Percentiles rank a stretch among this genome's conserved stretches.
These are phyloP conservation scores for Apodemia hepburni DNA, from an alignment of 2,888 invertebrate genomes.

Conservation along the genomic window DNA sequence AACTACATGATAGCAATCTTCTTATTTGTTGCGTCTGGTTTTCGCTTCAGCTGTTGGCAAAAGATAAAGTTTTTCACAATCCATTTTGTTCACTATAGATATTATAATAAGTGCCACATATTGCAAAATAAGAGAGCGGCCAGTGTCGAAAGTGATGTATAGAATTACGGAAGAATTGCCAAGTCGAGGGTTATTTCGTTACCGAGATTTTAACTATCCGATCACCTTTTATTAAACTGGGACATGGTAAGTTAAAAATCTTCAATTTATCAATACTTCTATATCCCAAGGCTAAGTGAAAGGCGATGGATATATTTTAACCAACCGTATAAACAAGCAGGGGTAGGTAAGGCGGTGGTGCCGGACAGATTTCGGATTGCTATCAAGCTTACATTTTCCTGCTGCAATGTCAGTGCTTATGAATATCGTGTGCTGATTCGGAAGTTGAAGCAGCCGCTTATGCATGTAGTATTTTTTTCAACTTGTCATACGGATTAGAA, in stretches of 20 bases:
- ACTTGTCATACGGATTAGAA: too few species aligned
- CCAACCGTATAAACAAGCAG: too few species aligned
- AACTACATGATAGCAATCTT: background rate
- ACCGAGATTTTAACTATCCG: conserved; percentile 12
- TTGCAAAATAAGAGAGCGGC: conserved; percentile 4
- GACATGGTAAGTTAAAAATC: background rate
- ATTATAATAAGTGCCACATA: background rate
- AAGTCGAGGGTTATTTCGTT: conserved; percentile 12
- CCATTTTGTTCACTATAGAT: background rate
- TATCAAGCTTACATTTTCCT: too few species aligned
- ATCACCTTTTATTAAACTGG: background rate
- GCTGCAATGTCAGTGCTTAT: too few species aligned
- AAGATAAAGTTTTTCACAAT: conserved; percentile 7
- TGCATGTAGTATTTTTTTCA: too few species aligned
- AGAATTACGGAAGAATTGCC: conserved; percentile 13
- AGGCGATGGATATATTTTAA: too few species aligned
- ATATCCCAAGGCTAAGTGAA: too few species aligned
- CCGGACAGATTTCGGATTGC: too few species aligned
- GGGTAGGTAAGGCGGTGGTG: too few species aligned
- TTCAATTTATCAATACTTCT: too few species aligned
- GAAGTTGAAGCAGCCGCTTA: too few species aligned
- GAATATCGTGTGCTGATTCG: too few species aligned
- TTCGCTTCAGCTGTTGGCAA: background rate
- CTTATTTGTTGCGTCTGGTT: conserved; percentile 4
- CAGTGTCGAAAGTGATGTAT: conserved; percentile 11